Base-by-base conservation (phyloP, 2,797 vertebrate genomes). In the Otolemur crassicaudatus region DNA sequence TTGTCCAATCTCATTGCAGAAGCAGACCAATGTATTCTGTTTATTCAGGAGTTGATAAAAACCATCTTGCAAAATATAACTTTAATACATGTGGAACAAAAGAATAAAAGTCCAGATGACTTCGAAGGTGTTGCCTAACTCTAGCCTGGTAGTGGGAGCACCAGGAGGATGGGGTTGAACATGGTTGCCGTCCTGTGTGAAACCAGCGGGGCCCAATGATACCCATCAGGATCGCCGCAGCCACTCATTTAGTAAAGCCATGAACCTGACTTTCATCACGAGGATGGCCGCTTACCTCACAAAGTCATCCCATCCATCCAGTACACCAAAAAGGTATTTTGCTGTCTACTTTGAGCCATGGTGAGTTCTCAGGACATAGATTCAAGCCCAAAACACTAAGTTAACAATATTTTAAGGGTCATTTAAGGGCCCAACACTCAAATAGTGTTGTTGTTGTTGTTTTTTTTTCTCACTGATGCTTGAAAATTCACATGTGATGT, bases 11-110 rank as follows among this genome's bases (percentile, higher is more conserved):
- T 37, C 79, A 22, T 1, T 67, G 73, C 60, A 77, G 79, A 89
- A 82, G 40, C n/a, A 77, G 67, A 89, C 16, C 0, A 0, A 72
- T 13, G 60, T 49, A 25, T 61, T 80, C 63, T 70, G 25, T 76
- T 84, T 81, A 84, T 27, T 93, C 53, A 60, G 34, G 76, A 75
- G 37, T 82, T 92, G n/a, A 77, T 60, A 53, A 86, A 90, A 83
- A 56, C 25, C 29, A 5, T 29, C 61, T 46, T 92, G 27, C 49
- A 43, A 77, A 92, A 84, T 90, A 31, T 29, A 86, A 75, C 46
- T 75, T 75, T 31, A 49, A 56, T 63, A 86, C 9, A n/a, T 8
- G 22, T 69, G 60, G 53, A 70, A 27, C 29, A 40, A 4, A 40
- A 8, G 37, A 93, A 60, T 72, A 82, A 88, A 87, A 70, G 49